Evolutionary conservation across 2,888 invertebrate species (phyloP), one percentile per base, ranked within the genome.

Genomic region (Acrobasis repandana): DNA sequence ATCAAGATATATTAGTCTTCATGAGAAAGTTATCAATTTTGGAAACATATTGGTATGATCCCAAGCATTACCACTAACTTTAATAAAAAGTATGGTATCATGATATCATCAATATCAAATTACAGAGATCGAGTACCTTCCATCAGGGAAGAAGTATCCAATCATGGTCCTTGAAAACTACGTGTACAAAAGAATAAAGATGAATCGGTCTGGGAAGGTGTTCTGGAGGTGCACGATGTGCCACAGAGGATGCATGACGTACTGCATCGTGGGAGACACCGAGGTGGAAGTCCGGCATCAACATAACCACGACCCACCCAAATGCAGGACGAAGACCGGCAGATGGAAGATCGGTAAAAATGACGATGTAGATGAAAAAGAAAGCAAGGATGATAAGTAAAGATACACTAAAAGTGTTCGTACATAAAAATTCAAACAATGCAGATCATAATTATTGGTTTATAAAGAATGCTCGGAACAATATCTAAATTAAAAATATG

Each of bases 211-310:
- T 0, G 82, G 82, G 8, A 76, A 73, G 57, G 67, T 78, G 1
- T 75, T 75, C 60, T 82, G 80, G 74, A 69, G 75, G 36, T 83
- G 83, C 56, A 75, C 76, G 8, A 73, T 75, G 65, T 65, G 71
- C 0, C 82, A 83, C 51, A 68, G 71, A 2, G 82, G 83, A 0
- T 83, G 83, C 60, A 70, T 56, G 18, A 72, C 76, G 2, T 68
- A 66, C 59, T 78, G 77, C 38, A 60, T 75, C 34, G 72, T 71
- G 1, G 72, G 64, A 8, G 65, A 70, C 0, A 64, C 71, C 0
- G 62, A 64, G 9, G 66, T 68, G 1, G 71, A 70, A 11, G 61
- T 71, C 6, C 58, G 54, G 8, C 68, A 72, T 18, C 61, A 65
- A 14, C 77, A 78, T 46, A 72, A 71, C 36, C 76, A 78, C 50